Conservation (phyloP, 2,888 invertebrate genomes). For the Lathronympha strigana region DNA sequence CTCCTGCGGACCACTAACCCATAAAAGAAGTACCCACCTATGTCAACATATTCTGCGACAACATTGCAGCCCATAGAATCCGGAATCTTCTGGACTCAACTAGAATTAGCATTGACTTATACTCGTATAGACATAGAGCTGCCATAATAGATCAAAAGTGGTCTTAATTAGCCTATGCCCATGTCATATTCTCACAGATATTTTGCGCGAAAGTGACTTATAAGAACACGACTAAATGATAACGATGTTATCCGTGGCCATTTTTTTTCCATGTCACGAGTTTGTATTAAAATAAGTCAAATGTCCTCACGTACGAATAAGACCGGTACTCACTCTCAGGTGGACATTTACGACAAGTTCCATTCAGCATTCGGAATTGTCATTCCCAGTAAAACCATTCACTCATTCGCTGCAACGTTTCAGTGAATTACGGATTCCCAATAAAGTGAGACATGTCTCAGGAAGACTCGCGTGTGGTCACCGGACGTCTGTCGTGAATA, state of each 20-base stretch:
- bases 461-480: slow-evolving; percentile 70
- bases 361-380: slow-evolving; percentile 30
- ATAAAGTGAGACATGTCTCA: slow-evolving; percentile 65
- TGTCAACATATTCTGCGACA: too few species aligned
- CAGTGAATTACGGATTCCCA: slow-evolving; percentile 68
- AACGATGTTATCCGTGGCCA: too few species aligned
- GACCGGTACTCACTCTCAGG: slow-evolving; percentile 13
- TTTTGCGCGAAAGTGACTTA: too few species aligned
- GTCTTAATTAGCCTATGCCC: too few species aligned
- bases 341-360: slow-evolving; percentile 31
- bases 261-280: background rate
- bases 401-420: slow-evolving; percentile 54
- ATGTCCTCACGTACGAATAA: background rate
- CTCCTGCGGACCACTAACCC: too few species aligned
- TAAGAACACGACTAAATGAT: background rate
- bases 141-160: too few species aligned
- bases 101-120: too few species aligned
- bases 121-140: too few species aligned
- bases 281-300: background rate
- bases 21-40: too few species aligned
- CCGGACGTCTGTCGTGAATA: slow-evolving; percentile 54
- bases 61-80: too few species aligned
- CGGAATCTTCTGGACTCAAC: too few species aligned
- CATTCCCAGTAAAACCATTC: slow-evolving; percentile 49
- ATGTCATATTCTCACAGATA: too few species aligned